phyloP scores from a whole-genome alignment of 2,797 vertebrate genomes.

The Mycteria americana region DNA sequence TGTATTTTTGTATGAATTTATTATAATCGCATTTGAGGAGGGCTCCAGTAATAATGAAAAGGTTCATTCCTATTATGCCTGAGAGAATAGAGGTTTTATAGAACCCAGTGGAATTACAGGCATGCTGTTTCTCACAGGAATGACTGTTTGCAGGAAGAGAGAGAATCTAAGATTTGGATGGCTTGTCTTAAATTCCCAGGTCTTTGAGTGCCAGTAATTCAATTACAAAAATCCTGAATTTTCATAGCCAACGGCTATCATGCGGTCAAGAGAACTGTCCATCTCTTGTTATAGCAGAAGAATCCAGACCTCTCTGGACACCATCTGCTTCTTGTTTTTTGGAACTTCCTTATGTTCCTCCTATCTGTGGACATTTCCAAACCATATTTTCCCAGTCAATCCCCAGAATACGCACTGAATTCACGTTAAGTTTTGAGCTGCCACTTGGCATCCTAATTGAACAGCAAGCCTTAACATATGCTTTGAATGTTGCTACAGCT shows the following conservation, averaged over 20 bases:
- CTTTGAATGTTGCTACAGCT: not conserved
- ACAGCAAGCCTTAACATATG: not conserved
- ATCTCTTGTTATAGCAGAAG: not conserved
- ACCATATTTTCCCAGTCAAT: not conserved
- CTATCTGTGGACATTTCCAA: conserved; percentile 11
- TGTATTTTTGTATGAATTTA: not conserved
- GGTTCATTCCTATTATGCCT: not conserved
- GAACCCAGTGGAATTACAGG: not conserved
- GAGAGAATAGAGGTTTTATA: not conserved
- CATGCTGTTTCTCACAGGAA: not conserved
- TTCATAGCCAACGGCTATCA: not conserved
- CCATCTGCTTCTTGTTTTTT: not conserved
- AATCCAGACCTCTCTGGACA: not conserved
- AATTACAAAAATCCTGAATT: not conserved
- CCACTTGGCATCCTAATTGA: conserved; percentile 1
- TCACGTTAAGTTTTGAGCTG: not conserved
- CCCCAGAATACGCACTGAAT: not conserved
- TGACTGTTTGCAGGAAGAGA: not conserved
- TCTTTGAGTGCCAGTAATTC: not conserved
- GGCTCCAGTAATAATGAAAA: not conserved
- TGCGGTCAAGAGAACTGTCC: not conserved
- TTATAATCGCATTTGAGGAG: not conserved
- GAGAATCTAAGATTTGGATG: not conserved
- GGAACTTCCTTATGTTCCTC: not conserved
- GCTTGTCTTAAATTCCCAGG: not conserved